Base-by-base conservation (phyloP, 2,113 vertebrate genomes). In the Anoura caudifer region DNA sequence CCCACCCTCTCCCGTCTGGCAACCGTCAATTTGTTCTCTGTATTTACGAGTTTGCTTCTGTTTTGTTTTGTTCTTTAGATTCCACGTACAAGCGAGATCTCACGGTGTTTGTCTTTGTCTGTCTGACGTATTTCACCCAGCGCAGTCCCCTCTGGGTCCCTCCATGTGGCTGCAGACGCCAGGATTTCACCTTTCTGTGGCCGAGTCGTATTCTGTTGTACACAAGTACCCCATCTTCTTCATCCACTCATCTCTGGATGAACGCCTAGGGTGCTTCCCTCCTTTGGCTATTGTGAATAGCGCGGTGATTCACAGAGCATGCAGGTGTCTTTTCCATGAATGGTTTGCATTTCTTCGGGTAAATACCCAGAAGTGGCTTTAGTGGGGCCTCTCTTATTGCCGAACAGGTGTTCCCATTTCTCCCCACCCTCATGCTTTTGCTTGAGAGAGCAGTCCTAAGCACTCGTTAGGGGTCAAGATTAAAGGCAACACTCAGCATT, bases 221-320 rank as follows among this genome's bases (percentile, higher is more conserved):
- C 2, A 0, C 1, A 9, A 7, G n/a, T 7, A n/a, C 15, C 17
- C 8, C 67, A 9, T 3, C 67, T 69, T 22, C 67, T 11, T 4
- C 1, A 3, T 11, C 36, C 36, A 19, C 33, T 20, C 65, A 1
- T 1, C 67, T 5, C 1, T 5, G 9, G 33, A 2, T 4, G 36
- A 36, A 10, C n/a, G 4, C 67, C 36, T 1, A 2, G 19, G 19
- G 9, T 0, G 17, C 67, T 5, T 0, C 67, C 36, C 10, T 20
- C 17, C 8, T 36, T 22, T 5, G n/a, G 36, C 36, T 22, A 1
- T 5, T 11, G 67, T 11, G 4, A 12, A 20, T 5, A 1, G 10
- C 2, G 67, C 67, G 22, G 19, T 12, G 67, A 12, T 5, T 5
- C 17, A 4, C 67, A 4, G 0, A 8, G 67, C 19, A 36, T 2